Evolutionary conservation across 1,140 invertebrate species (phyloP).

Genomic region (Atta cephalotes): DNA sequence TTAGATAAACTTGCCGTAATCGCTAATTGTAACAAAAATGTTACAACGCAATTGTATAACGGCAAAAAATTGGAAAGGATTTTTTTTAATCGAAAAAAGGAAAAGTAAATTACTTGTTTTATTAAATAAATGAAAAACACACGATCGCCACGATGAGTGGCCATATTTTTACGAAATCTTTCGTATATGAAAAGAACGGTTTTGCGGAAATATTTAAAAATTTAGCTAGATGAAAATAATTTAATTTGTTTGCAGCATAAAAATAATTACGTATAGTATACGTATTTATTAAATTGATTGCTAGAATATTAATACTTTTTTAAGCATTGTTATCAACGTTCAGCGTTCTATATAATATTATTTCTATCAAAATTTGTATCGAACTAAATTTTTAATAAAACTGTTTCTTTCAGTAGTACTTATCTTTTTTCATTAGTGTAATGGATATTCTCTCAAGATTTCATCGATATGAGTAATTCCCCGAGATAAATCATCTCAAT

Average conservation of each 20-base stretch:
- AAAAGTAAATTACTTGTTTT: not conserved
- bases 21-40: not conserved
- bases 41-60: not conserved
- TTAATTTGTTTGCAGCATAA: too few species aligned
- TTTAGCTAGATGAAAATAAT: too few species aligned
- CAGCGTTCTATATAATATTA: too few species aligned
- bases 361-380: too few species aligned
- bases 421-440: conserved; percentile 31
- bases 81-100: not conserved
- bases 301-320: too few species aligned
- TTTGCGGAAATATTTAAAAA: too few species aligned
- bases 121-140: not conserved
- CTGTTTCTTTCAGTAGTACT: not conserved
- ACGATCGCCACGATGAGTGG: not conserved
- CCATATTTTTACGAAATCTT: not conserved
- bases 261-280: too few species aligned
- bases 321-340: too few species aligned
- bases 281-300: too few species aligned
- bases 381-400: too few species aligned
- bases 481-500: conserved; percentile 34
- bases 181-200: too few species aligned
- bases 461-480: conserved; percentile 33
- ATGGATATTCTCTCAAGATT: conserved; percentile 12
- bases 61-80: not conserved
- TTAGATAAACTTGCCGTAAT: conserved; percentile 19